phyloP scores from a whole-genome alignment of 2,797 vertebrate species.

The Myiotriccus ornatus region DNA sequence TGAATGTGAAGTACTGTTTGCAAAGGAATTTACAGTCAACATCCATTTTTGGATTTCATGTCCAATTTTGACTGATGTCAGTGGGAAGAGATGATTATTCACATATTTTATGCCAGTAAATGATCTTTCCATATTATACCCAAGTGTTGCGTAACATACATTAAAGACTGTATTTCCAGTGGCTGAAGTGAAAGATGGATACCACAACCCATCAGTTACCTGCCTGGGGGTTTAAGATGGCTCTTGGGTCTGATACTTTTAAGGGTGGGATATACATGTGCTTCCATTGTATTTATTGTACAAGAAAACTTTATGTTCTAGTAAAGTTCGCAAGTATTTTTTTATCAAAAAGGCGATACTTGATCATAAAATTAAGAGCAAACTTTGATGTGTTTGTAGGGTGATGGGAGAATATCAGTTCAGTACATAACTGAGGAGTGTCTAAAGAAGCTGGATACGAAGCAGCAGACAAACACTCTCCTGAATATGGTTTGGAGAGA shows the following conservation, averaged over 20 bases:
- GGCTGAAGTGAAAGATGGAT: not conserved
- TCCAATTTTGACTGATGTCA: not conserved
- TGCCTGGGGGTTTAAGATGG: not conserved
- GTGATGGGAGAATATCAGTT: slow-evolving; percentile 87
- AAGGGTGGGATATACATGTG: not conserved
- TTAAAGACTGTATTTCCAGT: not conserved
- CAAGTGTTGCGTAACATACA: not conserved
- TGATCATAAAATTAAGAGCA: not conserved
- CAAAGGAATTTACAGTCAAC: not conserved
- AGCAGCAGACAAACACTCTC: slow-evolving; percentile 93
- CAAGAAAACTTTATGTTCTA: not conserved
- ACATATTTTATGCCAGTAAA: not conserved
- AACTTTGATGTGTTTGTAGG: slow-evolving; percentile 73
- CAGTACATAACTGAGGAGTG: slow-evolving; percentile 92
- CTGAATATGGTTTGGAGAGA: slow-evolving; percentile 96
- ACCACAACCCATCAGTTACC: not conserved
- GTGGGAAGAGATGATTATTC: not conserved
- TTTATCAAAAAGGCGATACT: not conserved
- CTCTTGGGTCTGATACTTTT: not conserved
- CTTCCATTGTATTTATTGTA: not conserved
- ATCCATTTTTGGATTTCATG: not conserved
- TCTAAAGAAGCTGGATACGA: slow-evolving; percentile 92
- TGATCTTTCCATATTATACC: not conserved
- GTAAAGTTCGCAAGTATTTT: not conserved
- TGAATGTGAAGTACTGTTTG: not conserved